A percentile compares a stretch with the other conserved stretches of the same genome.
phyloP scores from a whole-genome alignment of 2,797 vertebrate species.

The Platalea minor region DNA sequence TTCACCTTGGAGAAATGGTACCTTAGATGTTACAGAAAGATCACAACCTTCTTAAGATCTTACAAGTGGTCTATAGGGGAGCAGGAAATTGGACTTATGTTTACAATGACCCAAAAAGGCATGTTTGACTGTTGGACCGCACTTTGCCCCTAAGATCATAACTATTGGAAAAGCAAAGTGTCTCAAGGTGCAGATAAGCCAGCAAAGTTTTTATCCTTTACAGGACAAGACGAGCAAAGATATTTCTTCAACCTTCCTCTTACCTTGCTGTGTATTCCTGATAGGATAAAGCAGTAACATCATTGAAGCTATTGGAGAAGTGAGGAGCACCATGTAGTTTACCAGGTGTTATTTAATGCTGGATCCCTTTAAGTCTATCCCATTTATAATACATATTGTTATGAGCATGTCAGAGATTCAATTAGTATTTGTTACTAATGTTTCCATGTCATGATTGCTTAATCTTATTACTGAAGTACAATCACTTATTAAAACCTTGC shows the following conservation, averaged over 20 bases:
- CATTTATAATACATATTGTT: background rate
- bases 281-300: background rate
- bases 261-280: background rate
- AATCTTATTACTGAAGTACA: slow-evolving; percentile 12
- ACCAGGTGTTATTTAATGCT: background rate
- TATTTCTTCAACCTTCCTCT: background rate
- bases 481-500: slow-evolving; percentile 3
- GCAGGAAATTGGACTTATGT: background rate
- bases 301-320: background rate
- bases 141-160: background rate
- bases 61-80: background rate
- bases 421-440: slow-evolving; percentile 22
- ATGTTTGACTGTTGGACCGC: background rate
- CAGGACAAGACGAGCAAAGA: background rate
- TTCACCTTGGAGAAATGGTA: background rate
- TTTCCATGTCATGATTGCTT: background rate
- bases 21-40: background rate
- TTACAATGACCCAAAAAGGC: fast-evolving
- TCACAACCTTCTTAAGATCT: background rate
- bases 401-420: background rate
- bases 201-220: background rate
- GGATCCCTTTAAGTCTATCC: background rate
- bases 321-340: background rate
- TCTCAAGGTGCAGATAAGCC: background rate
- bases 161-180: background rate